Evolutionary conservation across 2,888 invertebrate species (phyloP).

Genomic region (Cryptocephalus primarius): DNA sequence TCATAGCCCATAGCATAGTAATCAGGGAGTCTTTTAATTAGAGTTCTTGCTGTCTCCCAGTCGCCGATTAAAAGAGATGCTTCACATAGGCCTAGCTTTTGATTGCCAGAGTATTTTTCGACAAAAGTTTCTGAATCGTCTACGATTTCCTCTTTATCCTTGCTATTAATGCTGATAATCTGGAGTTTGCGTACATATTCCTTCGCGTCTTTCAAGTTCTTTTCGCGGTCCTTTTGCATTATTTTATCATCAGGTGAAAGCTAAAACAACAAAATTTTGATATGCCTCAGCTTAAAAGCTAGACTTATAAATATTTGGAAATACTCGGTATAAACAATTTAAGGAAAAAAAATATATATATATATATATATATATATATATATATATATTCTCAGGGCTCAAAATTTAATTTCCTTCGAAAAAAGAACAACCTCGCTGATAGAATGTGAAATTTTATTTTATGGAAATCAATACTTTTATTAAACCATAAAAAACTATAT

Average conservation of each 20-base stretch:
- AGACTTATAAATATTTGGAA: neutral
- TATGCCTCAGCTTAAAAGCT: neutral
- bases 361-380: too few relatives aligned
- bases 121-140: slow-evolving; percentile 55
- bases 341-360: too few relatives aligned
- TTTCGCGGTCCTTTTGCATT: slow-evolving; percentile 72
- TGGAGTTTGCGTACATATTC: slow-evolving; percentile 81
- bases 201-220: slow-evolving; percentile 69
- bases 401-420: neutral
- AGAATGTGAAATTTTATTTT: too few relatives aligned
- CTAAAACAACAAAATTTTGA: slow-evolving; percentile 34
- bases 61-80: slow-evolving; percentile 80
- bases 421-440: too few relatives aligned
- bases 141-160: slow-evolving; percentile 57
- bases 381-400: too few relatives aligned
- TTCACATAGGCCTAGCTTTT: slow-evolving; percentile 83
- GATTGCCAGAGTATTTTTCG: slow-evolving; percentile 59
- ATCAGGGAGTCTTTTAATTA: slow-evolving; percentile 75
- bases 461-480: too few relatives aligned
- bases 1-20: slow-evolving; percentile 67
- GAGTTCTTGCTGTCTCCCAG: slow-evolving; percentile 74
- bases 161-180: slow-evolving; percentile 70
- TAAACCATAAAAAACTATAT: too few relatives aligned
- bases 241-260: slow-evolving; percentile 74
- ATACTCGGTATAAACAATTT: too few relatives aligned